Conservation (phyloP, 35 echinoderm and acorn worm species). For the Ophioderma brevispina region DNA sequence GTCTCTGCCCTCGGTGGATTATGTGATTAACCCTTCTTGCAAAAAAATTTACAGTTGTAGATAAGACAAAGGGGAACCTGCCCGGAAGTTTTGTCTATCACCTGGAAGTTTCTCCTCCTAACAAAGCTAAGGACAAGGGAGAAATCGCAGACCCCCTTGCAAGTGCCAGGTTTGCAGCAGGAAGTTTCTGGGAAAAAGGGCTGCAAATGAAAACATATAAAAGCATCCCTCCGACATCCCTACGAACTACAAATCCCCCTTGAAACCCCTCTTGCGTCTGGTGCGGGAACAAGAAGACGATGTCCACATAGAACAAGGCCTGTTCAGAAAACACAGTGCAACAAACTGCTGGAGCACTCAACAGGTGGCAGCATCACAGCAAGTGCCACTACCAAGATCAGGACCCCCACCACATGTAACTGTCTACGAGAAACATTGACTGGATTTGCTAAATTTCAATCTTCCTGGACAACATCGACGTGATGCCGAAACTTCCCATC, state of each 20-base stretch:
- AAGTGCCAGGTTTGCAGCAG: background rate
- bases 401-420: background rate
- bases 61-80: background rate
- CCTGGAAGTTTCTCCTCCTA: background rate
- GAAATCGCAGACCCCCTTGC: background rate
- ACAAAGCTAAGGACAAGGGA: conserved; percentile 12
- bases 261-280: background rate
- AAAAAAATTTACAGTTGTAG: conserved; percentile 4
- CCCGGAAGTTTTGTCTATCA: background rate
- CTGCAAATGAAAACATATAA: background rate
- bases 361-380: background rate
- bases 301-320: background rate
- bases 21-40: background rate
- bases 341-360: background rate
- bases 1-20: background rate
- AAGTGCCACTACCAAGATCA: too few species aligned
- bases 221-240: background rate
- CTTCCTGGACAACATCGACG: background rate
- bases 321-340: background rate
- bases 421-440: background rate
- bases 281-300: background rate
- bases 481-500: background rate
- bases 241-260: background rate
- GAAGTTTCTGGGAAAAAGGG: conserved; percentile 31
- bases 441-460: background rate